These are phyloP conservation scores for Dermolepida albohirtum DNA, from an alignment of 2,888 invertebrate genomes.

Conservation along the genomic window DNA sequence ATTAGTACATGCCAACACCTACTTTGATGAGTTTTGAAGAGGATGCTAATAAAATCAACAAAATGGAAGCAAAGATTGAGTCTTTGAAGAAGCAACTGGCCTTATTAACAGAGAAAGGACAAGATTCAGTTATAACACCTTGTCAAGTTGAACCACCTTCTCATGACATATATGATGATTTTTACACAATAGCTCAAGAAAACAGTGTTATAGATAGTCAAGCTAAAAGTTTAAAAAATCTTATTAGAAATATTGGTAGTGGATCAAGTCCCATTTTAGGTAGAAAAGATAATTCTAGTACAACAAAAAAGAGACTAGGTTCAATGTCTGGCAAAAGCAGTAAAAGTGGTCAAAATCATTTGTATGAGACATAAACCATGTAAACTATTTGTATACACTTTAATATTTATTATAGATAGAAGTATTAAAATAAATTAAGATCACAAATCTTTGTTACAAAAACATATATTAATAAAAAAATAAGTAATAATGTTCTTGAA, in stretches of 20 bases:
- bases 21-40: conserved; percentile 88
- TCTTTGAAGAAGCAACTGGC: conserved; percentile 72
- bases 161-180: conserved; percentile 86
- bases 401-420: not conserved
- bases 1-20: conserved; percentile 88
- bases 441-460: no score
- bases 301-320: conserved; percentile 38
- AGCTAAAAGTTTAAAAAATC: conserved; percentile 80
- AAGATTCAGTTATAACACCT: conserved; percentile 67
- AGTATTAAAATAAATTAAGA: no score
- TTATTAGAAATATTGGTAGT: conserved; percentile 85
- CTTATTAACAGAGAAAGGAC: conserved; percentile 65
- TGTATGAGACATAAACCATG: conserved; percentile 30
- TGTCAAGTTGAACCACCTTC: conserved; percentile 77
- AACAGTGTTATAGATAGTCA: conserved; percentile 72
- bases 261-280: conserved; percentile 84
- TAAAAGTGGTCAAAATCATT: conserved; percentile 33
- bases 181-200: conserved; percentile 89
- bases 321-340: conserved; percentile 38
- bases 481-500: no score
- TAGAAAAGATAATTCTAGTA: conserved; percentile 68
- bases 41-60: conserved; percentile 82
- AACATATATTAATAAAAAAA: no score
- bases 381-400: conserved; percentile 4
- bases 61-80: conserved; percentile 87